phyloP scores from a whole-genome alignment of 2,113 vertebrate species.

The Recurvirostra avosetta region DNA sequence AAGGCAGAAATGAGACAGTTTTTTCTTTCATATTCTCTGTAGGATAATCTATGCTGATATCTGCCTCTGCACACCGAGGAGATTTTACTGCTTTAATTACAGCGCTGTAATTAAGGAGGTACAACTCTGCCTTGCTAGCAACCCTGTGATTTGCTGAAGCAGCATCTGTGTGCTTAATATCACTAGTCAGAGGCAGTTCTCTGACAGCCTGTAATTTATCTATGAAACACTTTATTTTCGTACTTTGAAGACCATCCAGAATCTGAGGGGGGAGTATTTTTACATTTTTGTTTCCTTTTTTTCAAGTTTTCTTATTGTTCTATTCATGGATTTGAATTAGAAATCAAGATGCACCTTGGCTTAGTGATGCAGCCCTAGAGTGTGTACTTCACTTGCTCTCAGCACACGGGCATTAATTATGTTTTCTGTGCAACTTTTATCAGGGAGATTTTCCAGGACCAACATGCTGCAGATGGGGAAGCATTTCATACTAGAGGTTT shows the following conservation, averaged over 20 bases:
- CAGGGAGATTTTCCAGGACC: not conserved
- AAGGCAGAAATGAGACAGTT: not conserved
- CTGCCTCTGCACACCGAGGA: not conserved
- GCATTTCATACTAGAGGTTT: not conserved
- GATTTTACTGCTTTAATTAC: slow-evolving; percentile 35
- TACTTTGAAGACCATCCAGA: not conserved
- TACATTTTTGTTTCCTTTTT: not conserved
- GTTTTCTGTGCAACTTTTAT: not conserved
- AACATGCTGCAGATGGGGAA: fast-evolving
- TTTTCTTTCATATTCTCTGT: not conserved
- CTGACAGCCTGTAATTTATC: not conserved
- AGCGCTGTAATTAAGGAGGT: slow-evolving; percentile 4
- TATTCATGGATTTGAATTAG: not conserved
- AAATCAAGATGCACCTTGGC: not conserved
- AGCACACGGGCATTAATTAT: not conserved
- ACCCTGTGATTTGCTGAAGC: not conserved
- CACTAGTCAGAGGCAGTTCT: not conserved
- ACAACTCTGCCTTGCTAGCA: not conserved
- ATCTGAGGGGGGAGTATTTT: not conserved
- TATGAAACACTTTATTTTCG: not conserved
- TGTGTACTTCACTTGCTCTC: not conserved
- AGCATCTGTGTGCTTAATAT: not conserved
- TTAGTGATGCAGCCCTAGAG: not conserved
- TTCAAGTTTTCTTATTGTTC: not conserved
- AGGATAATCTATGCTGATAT: not conserved